These are phyloP conservation scores for Eurytoma adleriae DNA, from an alignment of 2,888 invertebrate genomes.

Conservation along the genomic window DNA sequence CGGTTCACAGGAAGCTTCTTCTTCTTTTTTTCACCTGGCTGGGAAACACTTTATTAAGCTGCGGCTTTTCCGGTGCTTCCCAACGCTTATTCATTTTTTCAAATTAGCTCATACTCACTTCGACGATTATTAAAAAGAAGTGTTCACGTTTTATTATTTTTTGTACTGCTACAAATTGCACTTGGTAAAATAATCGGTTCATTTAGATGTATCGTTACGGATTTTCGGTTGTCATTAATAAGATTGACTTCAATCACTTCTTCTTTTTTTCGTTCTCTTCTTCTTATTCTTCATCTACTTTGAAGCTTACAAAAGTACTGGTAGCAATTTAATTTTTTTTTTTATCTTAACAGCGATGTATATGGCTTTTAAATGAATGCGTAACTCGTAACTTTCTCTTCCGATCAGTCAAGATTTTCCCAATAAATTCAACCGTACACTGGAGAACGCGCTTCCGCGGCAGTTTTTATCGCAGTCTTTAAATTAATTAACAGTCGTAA, in stretches of 20 bases:
- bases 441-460: slow-evolving; percentile 30
- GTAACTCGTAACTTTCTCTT: slow-evolving; percentile 51
- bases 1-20: not conserved
- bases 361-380: slow-evolving; percentile 24
- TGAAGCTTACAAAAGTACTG: not conserved
- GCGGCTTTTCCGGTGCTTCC: too few species aligned
- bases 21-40: not conserved
- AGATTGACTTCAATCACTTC: not conserved
- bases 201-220: too few species aligned
- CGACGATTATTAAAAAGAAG: too few species aligned
- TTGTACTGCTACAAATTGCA: too few species aligned
- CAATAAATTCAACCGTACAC: slow-evolving; percentile 36
- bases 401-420: slow-evolving; percentile 36
- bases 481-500: not conserved
- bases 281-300: not conserved
- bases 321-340: not conserved
- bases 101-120: too few species aligned
- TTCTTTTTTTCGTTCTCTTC: not conserved
- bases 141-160: too few species aligned
- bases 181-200: too few species aligned
- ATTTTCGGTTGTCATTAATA: too few species aligned
- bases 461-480: not conserved
- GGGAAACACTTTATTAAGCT: not conserved
- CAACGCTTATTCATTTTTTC: too few species aligned
- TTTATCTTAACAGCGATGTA: not conserved